Conservation (phyloP, 2,113 vertebrate species). For the Camelus dromedarius region DNA sequence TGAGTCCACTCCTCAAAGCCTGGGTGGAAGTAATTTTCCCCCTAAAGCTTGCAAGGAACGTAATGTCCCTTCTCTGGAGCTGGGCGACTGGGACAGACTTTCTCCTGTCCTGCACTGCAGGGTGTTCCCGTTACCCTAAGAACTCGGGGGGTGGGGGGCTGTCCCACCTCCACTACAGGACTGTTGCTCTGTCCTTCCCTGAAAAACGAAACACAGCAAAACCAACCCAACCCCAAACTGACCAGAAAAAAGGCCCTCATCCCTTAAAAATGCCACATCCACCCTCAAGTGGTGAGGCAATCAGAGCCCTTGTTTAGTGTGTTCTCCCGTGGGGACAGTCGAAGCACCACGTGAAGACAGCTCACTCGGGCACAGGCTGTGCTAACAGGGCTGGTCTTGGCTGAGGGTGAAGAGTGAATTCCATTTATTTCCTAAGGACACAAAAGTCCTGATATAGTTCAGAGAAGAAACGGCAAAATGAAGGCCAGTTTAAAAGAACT, state of each 20-base stretch:
- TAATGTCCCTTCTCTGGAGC: too few species aligned
- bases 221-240: not conserved
- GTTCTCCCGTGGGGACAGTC: not conserved
- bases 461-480: not conserved
- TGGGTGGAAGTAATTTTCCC: rapidly evolving
- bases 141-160: too few species aligned
- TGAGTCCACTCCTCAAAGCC: not conserved
- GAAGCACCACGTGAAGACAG: rapidly evolving
- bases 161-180: too few species aligned
- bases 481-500: not conserved
- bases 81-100: rapidly evolving
- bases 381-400: rapidly evolving
- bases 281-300: rapidly evolving
- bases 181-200: not conserved
- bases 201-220: not conserved
- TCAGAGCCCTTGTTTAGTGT: not conserved
- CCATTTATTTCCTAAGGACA: not conserved
- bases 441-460: rapidly evolving
- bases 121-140: rapidly evolving
- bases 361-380: too few species aligned
- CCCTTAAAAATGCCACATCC: not conserved
- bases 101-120: too few species aligned
- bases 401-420: rapidly evolving
- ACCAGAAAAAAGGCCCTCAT: not conserved
- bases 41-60: not conserved